Base-by-base conservation (phyloP, 1,140 invertebrate species). In the Sarcophaga bullata region DNA sequence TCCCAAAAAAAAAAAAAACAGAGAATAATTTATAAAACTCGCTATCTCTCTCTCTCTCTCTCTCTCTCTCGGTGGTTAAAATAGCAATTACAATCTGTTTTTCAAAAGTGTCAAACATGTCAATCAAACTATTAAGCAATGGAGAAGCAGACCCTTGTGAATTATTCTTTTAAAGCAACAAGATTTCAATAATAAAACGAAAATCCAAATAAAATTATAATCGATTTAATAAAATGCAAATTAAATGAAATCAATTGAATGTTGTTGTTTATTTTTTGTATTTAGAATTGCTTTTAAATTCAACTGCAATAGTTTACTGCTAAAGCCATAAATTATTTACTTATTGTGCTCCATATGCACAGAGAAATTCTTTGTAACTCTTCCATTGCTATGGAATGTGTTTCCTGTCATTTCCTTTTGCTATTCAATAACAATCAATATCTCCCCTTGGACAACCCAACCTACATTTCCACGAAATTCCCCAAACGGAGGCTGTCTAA, bases 71-170 rank as follows among this genome's bases (percentile, higher is more conserved):
- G 8, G n/a, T n/a, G 62, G n/a, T 68, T 68, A 6, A 58, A 58
- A 58, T 68, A 19, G 19, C 19, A 68, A 68, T 68, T 68, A 68
- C 62, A 68, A 68, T 68, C 19, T 68, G 62, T 68, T 68, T 68
- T 37, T 58, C 6, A 9, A 25, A 68, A 68, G 0, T 68, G 62
- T 68, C 62, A 68, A 68, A 68, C 19, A 25, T 68, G 62, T 68
- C 62, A 68, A 68, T 68, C 62, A 68, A 68, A 68, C 62, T 68
- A 68, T 68, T 68, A 68, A 68, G 17, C 6, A 68, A 10, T 9
- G 8, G 9, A 50, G 11, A 68, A 68, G 17, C 25, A 37, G 25
- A 37, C 25, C 25, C 4, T 37, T 37, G 25, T 1, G 25, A 37
- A 37, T 37, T 37, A 37, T 37, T 37, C 4, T 37, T 37, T n/a